phyloP scores from a whole-genome alignment of 2,888 invertebrate genomes.

The Hypercompe scribonia region DNA sequence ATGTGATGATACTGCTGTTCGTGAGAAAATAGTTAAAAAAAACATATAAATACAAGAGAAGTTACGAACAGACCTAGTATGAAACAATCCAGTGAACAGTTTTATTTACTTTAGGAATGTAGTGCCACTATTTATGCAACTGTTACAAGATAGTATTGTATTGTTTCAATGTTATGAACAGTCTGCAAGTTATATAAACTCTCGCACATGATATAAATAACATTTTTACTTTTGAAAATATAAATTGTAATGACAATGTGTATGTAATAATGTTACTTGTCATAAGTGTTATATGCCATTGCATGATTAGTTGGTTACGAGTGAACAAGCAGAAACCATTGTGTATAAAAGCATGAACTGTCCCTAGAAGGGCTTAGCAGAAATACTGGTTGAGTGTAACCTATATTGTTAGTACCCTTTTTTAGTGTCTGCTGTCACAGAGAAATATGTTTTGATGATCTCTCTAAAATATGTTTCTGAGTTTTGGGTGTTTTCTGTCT shows the following conservation, averaged over 20 bases:
- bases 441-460: too few species aligned
- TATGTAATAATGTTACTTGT: conserved; percentile 3
- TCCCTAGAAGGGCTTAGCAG: too few species aligned
- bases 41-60: neutral
- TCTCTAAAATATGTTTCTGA: too few species aligned
- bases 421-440: neutral
- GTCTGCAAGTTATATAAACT: conserved; percentile 15
- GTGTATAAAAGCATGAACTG: too few species aligned
- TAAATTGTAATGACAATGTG: conserved; percentile 5
- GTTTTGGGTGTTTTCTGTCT: too few species aligned
- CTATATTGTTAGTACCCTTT: too few species aligned
- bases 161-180: conserved; percentile 14
- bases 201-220: conserved; percentile 7
- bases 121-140: neutral
- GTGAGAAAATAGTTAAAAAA: neutral
- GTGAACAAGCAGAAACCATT: too few species aligned
- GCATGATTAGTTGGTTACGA: neutral
- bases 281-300: conserved; percentile 1
- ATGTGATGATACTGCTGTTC: too few species aligned
- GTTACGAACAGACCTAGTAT: neutral
- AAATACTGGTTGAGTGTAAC: too few species aligned
- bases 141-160: conserved; percentile 6
- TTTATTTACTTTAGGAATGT: neutral
- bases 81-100: neutral
- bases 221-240: conserved; percentile 9